These are phyloP conservation scores for Smithornis capensis DNA, from an alignment of 2,113 vertebrate species.

Conservation along the genomic window DNA sequence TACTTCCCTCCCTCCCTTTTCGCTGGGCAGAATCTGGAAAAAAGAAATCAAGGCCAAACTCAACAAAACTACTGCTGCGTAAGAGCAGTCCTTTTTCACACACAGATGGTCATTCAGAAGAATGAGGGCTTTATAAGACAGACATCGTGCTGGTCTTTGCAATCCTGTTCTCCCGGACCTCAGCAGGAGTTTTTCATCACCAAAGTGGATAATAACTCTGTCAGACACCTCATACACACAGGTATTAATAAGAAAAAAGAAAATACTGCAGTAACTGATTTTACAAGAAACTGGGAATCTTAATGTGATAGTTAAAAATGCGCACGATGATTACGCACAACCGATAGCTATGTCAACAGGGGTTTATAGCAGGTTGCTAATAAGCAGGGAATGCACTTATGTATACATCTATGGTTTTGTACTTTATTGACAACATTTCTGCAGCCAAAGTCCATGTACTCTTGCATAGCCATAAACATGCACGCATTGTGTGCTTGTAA, in stretches of 20 bases:
- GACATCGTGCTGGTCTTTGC: conserved; percentile 54
- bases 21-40: conserved; percentile 61
- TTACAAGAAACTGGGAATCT: conserved; percentile 43
- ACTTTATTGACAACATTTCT: background rate
- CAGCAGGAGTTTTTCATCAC: conserved; percentile 70
- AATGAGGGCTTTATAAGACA: conserved; percentile 70
- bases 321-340: background rate
- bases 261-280: conserved; percentile 35
- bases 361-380: conserved; percentile 20
- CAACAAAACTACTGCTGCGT: conserved; percentile 72
- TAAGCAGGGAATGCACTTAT: background rate
- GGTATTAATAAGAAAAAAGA: conserved; percentile 49
- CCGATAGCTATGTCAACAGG: conserved; percentile 19
- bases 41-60: conserved; percentile 68
- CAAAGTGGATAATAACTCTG: conserved; percentile 68
- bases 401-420: background rate
- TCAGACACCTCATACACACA: conserved; percentile 62
- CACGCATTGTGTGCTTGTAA: background rate
- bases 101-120: conserved; percentile 67
- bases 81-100: conserved; percentile 62
- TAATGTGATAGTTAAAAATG: background rate
- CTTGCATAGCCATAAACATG: rapidly evolving
- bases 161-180: conserved; percentile 53
- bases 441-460: background rate
- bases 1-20: conserved; percentile 6